phyloP scores from a whole-genome alignment of 2,113 vertebrate species.

The Coryphaenoides rupestris region DNA sequence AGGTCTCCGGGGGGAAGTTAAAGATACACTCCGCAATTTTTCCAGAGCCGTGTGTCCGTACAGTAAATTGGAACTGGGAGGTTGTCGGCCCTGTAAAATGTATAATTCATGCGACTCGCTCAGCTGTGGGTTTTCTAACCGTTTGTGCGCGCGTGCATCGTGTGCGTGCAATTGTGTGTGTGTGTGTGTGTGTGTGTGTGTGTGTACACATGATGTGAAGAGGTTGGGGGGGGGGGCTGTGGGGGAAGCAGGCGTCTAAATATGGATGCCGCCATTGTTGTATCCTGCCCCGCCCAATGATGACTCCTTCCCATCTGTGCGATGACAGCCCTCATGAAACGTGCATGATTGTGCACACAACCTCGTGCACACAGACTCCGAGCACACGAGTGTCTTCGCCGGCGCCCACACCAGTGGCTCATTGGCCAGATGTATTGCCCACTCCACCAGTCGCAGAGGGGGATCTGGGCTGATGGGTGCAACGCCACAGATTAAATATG shows the following conservation, averaged over 20 bases:
- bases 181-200: conserved; percentile 8
- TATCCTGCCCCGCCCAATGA: conserved; percentile 10
- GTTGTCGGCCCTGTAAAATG: conserved; percentile 34
- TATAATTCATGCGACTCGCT: conserved; percentile 29
- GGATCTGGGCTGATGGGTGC: too few species aligned
- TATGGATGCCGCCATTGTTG: conserved; percentile 26
- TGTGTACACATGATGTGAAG: not conserved
- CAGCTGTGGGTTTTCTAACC: conserved; percentile 4
- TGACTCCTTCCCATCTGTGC: conserved; percentile 30
- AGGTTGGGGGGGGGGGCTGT: too few species aligned
- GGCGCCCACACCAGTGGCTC: too few species aligned
- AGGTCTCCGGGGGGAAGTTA: conserved; percentile 27
- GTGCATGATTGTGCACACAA: not conserved
- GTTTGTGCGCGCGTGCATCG: conserved; percentile 19
- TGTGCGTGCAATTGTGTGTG: too few species aligned
- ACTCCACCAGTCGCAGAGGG: too few species aligned
- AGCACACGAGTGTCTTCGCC: too few species aligned
- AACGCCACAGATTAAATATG: too few species aligned
- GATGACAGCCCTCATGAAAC: not conserved
- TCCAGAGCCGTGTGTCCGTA: conserved; percentile 1
- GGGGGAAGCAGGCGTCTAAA: conserved; percentile 26
- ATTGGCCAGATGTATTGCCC: too few species aligned
- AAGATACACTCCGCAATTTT: conserved; percentile 28
- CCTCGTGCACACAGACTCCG: not conserved
- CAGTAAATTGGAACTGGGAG: not conserved